Evolutionary conservation across 2,888 invertebrate species (phyloP).

Genomic region (Cabera pusaria): DNA sequence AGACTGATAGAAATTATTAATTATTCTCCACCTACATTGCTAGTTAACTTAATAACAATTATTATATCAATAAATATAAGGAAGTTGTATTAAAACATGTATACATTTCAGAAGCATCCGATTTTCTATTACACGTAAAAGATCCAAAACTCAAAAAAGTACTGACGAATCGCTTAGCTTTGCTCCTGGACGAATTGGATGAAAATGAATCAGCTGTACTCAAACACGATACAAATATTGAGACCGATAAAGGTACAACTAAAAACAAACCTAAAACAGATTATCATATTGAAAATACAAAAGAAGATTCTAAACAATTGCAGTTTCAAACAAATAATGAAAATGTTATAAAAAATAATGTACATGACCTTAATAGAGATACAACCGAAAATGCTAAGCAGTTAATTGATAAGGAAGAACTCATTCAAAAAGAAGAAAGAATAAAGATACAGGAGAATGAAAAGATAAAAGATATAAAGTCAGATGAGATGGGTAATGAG

Average conservation of each 20-base stretch:
- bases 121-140: constrained; percentile 46
- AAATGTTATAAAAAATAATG: constrained; percentile 11
- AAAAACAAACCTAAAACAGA: no score
- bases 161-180: constrained; percentile 49
- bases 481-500: constrained; percentile 21
- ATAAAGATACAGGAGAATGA: not conserved
- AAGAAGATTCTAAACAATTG: no score
- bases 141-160: constrained; percentile 56
- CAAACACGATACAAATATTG: no score
- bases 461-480: not conserved
- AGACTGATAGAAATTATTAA: no score
- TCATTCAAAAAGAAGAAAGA: not conserved
- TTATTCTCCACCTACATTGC: no score
- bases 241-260: no score
- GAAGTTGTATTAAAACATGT: not conserved
- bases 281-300: constrained; percentile 4
- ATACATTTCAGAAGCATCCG: constrained; percentile 46
- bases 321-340: no score
- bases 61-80: no score
- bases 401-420: not conserved
- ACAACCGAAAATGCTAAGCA: no score
- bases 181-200: constrained; percentile 59
- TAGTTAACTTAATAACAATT: no score
- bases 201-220: constrained; percentile 44
- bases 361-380: no score